These are phyloP conservation scores for Drosophila kuntzei DNA, from an alignment of 2,888 invertebrate genomes.

Conservation along the genomic window DNA sequence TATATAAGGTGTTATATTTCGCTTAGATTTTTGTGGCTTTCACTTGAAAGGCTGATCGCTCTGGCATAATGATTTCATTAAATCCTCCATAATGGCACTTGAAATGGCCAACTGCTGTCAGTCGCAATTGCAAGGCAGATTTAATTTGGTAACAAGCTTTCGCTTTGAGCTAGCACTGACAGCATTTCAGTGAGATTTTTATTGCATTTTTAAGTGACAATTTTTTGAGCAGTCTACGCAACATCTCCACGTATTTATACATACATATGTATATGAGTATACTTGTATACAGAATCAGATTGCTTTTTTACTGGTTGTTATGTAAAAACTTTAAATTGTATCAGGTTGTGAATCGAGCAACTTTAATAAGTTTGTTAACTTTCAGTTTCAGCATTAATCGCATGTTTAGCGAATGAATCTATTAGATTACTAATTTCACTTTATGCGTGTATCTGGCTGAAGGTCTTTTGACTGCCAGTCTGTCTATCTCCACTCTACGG, in stretches of 20 bases:
- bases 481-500: not conserved
- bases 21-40: conserved; percentile 42
- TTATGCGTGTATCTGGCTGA: conserved; percentile 55
- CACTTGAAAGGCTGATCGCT: conserved; percentile 47
- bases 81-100: conserved; percentile 73
- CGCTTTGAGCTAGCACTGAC: conserved; percentile 49
- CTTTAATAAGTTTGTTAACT: conserved; percentile 41
- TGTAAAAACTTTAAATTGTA: conserved; percentile 38
- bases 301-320: conserved; percentile 28
- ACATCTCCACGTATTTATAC: not conserved
- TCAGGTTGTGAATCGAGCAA: conserved; percentile 14
- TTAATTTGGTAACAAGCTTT: conserved; percentile 76
- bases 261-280: too few relatives aligned
- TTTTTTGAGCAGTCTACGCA: conserved; percentile 44
- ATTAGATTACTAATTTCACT: conserved; percentile 72
- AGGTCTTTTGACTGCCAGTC: conserved; percentile 16
- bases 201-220: conserved; percentile 79
- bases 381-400: conserved; percentile 62
- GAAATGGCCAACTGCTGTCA: conserved; percentile 46
- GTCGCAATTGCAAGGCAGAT: conserved; percentile 43
- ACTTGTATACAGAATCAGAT: conserved; percentile 38
- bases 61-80: conserved; percentile 64
- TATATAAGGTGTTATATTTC: conserved; percentile 50
- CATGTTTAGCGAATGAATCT: conserved; percentile 48
- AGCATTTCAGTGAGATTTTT: conserved; percentile 60